These are phyloP conservation scores for Gyps fulvus DNA, from an alignment of 2,113 vertebrate species.

Conservation along the genomic window DNA sequence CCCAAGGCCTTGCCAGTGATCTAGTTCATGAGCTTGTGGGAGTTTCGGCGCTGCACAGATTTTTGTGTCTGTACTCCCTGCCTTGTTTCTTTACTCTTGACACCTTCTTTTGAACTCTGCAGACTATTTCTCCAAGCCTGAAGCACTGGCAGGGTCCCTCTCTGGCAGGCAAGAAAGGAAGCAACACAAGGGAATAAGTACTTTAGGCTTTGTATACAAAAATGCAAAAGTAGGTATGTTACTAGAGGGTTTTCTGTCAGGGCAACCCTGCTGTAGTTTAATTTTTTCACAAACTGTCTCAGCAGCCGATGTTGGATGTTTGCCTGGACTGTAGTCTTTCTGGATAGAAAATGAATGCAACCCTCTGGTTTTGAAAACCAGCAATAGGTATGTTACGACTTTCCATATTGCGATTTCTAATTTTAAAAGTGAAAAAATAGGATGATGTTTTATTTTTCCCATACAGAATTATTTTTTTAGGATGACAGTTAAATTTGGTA, in stretches of 20 bases:
- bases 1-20: not conserved
- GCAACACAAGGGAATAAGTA: not conserved
- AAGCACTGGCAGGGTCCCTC: not conserved
- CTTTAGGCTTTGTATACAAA: not conserved
- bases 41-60: rapidly evolving
- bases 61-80: not conserved
- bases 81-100: not conserved
- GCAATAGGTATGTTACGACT: not conserved
- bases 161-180: not conserved
- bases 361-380: not conserved
- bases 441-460: not conserved
- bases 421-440: not conserved
- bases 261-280: not conserved
- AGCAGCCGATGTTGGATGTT: not conserved
- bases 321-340: not conserved
- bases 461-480: not conserved
- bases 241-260: not conserved
- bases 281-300: not conserved
- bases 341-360: not conserved
- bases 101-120: not conserved
- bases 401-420: not conserved
- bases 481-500: not conserved
- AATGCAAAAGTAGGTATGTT: not conserved
- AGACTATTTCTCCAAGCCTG: not conserved
- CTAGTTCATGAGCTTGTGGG: not conserved